phyloP scores from a whole-genome alignment of 2,888 invertebrate genomes.

The Auanema sp. region DNA sequence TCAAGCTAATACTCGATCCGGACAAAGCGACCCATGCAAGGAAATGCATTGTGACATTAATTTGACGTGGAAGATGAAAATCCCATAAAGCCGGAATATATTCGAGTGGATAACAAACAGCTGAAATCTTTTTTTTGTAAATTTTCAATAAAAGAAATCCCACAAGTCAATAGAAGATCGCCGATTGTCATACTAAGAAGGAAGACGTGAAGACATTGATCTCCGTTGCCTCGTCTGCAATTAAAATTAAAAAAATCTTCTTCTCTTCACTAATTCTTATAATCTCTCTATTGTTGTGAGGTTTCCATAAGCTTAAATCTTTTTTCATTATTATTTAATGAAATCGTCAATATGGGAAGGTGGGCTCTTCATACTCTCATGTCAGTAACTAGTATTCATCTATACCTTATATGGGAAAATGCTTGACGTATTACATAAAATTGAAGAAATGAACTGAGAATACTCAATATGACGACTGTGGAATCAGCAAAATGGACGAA shows the following conservation, averaged over 20 bases:
- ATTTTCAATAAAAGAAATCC: neutral
- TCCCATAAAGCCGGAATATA: conserved; percentile 36
- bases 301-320: too few species aligned
- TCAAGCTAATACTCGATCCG: conserved; percentile 58
- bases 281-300: too few species aligned
- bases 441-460: conserved; percentile 12
- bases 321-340: too few species aligned
- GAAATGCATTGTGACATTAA: conserved; percentile 45
- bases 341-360: too few species aligned
- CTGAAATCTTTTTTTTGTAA: conserved; percentile 27
- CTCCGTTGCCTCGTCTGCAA: conserved; percentile 47
- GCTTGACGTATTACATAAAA: conserved; percentile 17
- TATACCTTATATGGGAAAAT: conserved; percentile 16
- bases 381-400: too few species aligned
- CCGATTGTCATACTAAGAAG: conserved; percentile 59
- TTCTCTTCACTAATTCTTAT: too few species aligned
- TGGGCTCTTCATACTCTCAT: too few species aligned
- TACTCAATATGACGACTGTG: conserved; percentile 7
- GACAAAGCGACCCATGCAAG: conserved; percentile 59
- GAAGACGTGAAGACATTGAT: conserved; percentile 62
- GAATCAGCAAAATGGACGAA: conserved; percentile 10
- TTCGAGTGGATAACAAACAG: conserved; percentile 60
- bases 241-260: too few species aligned
- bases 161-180: conserved; percentile 59
- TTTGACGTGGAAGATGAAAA: conserved; percentile 7